Conservation (phyloP, 2,888 invertebrate genomes). For the Ferdinandea cuprea region DNA sequence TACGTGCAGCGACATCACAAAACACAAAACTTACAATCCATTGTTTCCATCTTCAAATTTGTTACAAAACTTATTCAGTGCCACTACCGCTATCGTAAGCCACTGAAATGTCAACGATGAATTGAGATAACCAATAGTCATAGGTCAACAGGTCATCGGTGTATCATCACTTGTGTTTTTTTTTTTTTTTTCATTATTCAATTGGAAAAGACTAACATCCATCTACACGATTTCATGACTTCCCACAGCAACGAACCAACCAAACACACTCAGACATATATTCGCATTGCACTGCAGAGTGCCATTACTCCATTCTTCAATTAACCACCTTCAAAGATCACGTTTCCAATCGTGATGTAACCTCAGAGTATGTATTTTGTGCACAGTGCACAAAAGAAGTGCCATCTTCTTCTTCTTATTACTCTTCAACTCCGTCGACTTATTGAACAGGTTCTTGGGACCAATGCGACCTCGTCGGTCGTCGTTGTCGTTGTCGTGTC, state of each 20-base stretch:
- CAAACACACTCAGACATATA: too few relatives aligned
- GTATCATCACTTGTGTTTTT: constrained; percentile 42
- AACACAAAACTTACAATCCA: too few relatives aligned
- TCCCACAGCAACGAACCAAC: too few relatives aligned
- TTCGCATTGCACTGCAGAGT: constrained; percentile 4
- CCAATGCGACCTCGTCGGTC: constrained; percentile 45
- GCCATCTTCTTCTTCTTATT: constrained; percentile 41
- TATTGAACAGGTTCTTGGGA: constrained; percentile 51
- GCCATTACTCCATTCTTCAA: constrained; percentile 54
- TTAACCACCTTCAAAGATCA: constrained; percentile 66
- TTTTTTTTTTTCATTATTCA: constrained; percentile 21
- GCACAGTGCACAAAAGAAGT: constrained; percentile 16
- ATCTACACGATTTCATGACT: constrained; percentile 52
- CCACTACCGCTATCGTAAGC: constrained; percentile 14
- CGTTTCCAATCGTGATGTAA: constrained; percentile 68
- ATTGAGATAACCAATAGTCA: constrained; percentile 44
- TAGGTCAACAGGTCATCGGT: constrained; percentile 58
- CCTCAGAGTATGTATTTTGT: not conserved
- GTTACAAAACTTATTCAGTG: not conserved
- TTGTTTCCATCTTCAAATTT: not conserved
- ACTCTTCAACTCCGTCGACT: not conserved
- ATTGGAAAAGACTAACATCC: constrained; percentile 37
- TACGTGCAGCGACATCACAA: too few relatives aligned
- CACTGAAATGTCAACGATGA: constrained; percentile 61
- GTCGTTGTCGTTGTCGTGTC: too few relatives aligned